Evolutionary conservation across 2,888 invertebrate genomes (phyloP).

Genomic region (Cacoxenus indagator): DNA sequence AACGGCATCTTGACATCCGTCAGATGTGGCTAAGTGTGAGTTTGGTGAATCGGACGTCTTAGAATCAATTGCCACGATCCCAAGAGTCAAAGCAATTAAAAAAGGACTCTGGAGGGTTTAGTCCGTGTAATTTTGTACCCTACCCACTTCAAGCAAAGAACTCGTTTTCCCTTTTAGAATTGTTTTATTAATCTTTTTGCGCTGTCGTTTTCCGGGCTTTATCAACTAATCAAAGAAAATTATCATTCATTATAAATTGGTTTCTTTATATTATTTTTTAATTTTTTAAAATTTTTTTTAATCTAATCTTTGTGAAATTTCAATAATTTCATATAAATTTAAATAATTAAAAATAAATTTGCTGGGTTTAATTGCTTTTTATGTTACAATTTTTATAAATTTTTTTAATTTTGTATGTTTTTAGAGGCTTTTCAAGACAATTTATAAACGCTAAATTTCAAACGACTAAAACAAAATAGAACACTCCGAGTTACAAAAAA

Average conservation of each 20-base stretch:
- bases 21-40: too few relatives aligned
- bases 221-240: constrained; percentile 9
- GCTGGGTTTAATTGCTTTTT: background rate
- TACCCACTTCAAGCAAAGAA: too few relatives aligned
- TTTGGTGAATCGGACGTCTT: too few relatives aligned
- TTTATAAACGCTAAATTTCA: too few relatives aligned
- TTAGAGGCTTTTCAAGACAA: too few relatives aligned
- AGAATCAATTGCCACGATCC: too few relatives aligned
- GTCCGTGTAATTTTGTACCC: too few relatives aligned
- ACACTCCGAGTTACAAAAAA: background rate
- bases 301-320: background rate
- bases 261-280: background rate
- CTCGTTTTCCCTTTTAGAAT: background rate
- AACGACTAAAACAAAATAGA: background rate
- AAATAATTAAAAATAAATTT: background rate
- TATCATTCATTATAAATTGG: background rate
- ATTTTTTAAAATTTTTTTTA: background rate
- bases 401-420: too few relatives aligned
- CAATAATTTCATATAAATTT: background rate
- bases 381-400: background rate
- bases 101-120: too few relatives aligned
- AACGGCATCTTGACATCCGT: too few relatives aligned
- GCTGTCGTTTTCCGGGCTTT: background rate
- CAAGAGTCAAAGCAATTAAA: too few relatives aligned
- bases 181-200: background rate